Percentiles rank a stretch among this genome's conserved stretches.
Conservation (phyloP, 2,888 invertebrate genomes). For the Troides oblongomaculatus region DNA sequence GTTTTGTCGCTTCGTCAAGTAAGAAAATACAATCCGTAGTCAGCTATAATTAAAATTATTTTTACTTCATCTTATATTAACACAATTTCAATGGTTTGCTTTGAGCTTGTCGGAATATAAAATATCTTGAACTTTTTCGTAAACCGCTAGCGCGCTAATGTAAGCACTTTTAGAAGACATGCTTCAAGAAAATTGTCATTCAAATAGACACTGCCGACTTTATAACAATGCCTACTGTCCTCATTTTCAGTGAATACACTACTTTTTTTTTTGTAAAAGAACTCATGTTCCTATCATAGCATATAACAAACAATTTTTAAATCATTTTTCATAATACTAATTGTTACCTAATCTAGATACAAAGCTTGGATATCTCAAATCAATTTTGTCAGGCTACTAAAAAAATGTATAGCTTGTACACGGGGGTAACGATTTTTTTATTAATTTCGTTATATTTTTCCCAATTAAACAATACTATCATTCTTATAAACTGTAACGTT, state of each 20-base stretch:
- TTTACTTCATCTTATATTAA: neutral
- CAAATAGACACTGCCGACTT: conserved; percentile 6
- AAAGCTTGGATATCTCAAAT: no score
- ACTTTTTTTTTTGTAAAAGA: conserved; percentile 3
- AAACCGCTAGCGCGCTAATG: conserved; percentile 1
- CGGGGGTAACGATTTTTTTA: no score
- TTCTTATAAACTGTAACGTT: no score
- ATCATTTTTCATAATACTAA: neutral
- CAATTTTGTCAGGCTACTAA: no score
- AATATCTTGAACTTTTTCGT: neutral
- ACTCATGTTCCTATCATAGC: neutral
- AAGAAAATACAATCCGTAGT: neutral
- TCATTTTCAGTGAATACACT: conserved; percentile 9
- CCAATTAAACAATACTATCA: no score
- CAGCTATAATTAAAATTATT: neutral
- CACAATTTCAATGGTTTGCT: neutral
- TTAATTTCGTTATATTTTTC: no score
- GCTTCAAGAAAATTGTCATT: conserved; percentile 18
- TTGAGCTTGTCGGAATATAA: neutral
- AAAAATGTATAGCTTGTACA: no score
- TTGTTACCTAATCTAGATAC: no score
- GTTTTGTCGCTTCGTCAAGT: no score
- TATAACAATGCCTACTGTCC: conserved; percentile 14
- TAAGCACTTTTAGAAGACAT: neutral
- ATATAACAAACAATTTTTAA: neutral